Base-by-base conservation (phyloP, 2,113 vertebrate species). In the Cephalopterus ornatus region DNA sequence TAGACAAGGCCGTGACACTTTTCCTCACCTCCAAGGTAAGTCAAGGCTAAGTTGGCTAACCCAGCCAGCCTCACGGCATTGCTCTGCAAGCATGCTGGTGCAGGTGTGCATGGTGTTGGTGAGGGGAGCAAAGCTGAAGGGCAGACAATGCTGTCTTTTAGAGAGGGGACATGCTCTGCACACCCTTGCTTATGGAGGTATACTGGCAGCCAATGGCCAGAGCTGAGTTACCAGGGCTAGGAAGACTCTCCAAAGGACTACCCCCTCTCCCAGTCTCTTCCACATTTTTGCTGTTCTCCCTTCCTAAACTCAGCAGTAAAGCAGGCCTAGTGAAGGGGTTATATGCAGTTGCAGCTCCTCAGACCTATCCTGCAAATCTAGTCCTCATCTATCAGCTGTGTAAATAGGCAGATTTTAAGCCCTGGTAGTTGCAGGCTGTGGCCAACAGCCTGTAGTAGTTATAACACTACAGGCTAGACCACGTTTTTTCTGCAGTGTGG, bases 31-130 rank as follows among this genome's bases (percentile, higher is more conserved):
- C 30, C n/a, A 89, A 13, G 42, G 8, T 33, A 71, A 74, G 28
- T 26, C 32, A 66, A 37, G 74, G 26, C 46, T 73, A 49, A 87
- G 49, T 33, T 74, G 73, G 11, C 37, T 11, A 49, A 41, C 14
- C 5, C 49, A 53, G 46, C 22, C 77, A 77, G 39, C 8, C 17
- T 63, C 59, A 53, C 2, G 5, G 46, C 26, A 32, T 19, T 75
- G 42, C 33, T 55, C 24, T 89, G 28, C 0, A 6, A 37, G 22
- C 2, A 3, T 65, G 30, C 63, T 70, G 53, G 5, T 72, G 52
- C 3, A 26, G 24, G 10, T 71, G 35, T 0, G 0, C 18, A 4
- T 37, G 37, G 47, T 76, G 24, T 22, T 0, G 4, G 12, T 15
- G 14, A 35, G 11, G 30, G 11, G 8, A 73, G 13, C 35, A 58